Conservation (phyloP, 1,140 invertebrate genomes). For the Pygmarrhopalites habei region DNA sequence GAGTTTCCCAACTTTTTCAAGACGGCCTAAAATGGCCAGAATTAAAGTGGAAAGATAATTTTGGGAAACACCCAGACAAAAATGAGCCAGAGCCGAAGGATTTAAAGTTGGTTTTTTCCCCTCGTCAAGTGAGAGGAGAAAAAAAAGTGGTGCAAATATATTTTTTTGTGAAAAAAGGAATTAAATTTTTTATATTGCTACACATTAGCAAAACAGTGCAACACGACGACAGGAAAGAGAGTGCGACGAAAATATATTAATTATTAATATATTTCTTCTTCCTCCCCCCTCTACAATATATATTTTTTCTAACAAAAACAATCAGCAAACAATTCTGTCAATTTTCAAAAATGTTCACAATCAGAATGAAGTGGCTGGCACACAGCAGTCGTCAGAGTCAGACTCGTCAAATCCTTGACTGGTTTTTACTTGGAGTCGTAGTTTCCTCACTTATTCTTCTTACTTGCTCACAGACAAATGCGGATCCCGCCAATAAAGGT, state of each 20-base stretch:
- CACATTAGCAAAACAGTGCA: neutral
- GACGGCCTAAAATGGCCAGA: neutral
- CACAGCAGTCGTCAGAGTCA: neutral
- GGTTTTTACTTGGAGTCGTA: constrained; percentile 3
- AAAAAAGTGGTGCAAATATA: too few relatives aligned
- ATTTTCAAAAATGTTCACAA: neutral
- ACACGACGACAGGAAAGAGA: neutral
- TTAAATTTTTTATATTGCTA: too few relatives aligned
- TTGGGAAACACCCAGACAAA: constrained; percentile 3
- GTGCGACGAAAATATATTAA: neutral
- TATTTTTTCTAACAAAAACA: neutral
- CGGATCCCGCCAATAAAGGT: constrained; percentile 6
- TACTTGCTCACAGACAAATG: constrained; percentile 5
- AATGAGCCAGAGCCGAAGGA: neutral
- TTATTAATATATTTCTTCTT: neutral
- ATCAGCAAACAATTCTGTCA: neutral
- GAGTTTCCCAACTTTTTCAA: neutral
- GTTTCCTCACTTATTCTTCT: constrained; percentile 10
- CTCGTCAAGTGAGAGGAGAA: too few relatives aligned
- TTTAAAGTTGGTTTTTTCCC: too few relatives aligned
- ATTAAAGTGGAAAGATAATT: constrained; percentile 4
- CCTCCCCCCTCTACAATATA: neutral
- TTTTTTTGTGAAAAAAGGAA: too few relatives aligned
- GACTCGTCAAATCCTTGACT: neutral
- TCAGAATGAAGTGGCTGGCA: neutral